Base-by-base conservation (phyloP, 2,113 vertebrate species). In the Hymenochirus boettgeri region DNA sequence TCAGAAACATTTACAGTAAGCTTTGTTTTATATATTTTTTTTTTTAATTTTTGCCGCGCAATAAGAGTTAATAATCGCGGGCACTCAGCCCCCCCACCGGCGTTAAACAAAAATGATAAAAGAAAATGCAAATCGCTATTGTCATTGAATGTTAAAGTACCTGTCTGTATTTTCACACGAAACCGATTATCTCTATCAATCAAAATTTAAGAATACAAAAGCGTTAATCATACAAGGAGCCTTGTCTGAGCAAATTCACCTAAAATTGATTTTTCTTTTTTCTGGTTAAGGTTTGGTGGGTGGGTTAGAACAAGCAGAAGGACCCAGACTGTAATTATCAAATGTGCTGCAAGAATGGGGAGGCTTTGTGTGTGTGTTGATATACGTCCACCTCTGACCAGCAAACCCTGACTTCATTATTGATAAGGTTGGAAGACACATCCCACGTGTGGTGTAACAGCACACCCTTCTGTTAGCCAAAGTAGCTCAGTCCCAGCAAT, bases 171-270 rank as follows among this genome's bases (percentile, higher is more conserved):
- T 88, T 89, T 89, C 88, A 89, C 87, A 87, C 87, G 88, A 89
- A 89, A 89, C 89, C 87, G 87, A 90, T 89, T 89, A 90, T 89
- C 88, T 90, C 86, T 88, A 89, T 90, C 89, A 90, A 90, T 90
- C 88, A 89, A 90, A 89, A 90, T 90, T 90, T 90, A 89, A 88
- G 86, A 90, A 86, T 85, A 90, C 88, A 90, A 89, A 88, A 84
- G 86, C 75, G 57, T 85, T 89, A 90, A 89, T 90, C 86, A 90
- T 85, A 87, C 82, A 85, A 89, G 87, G 83, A 82, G 79, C 88
- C 80, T 85, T 83, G 85, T 87, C 69, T 72, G 82, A 85, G 82
- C 82, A 80, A 86, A 85, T 88, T 88, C 84, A 82, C 66, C 80
- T 77, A 77, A 79, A 85, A 85, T 82, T 67, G 76, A 77, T 56